phyloP scores from a whole-genome alignment of 1,140 invertebrate species.

The Carposina sasakii region DNA sequence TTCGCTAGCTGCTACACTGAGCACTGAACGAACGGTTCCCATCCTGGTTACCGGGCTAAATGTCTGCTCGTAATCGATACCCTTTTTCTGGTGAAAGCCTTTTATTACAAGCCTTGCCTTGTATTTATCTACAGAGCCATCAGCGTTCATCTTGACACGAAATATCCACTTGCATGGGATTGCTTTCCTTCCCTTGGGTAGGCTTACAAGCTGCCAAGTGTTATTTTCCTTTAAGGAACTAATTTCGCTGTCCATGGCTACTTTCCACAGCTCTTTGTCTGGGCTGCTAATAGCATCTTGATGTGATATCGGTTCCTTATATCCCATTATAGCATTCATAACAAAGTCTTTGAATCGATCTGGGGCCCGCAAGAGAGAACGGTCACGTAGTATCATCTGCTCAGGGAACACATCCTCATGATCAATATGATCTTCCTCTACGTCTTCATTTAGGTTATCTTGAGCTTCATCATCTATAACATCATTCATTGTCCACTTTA shows the following conservation, averaged over 20 bases:
- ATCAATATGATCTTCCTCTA: not conserved
- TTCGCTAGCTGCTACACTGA: constrained; percentile 29
- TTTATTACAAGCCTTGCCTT: constrained; percentile 42
- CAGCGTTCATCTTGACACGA: constrained; percentile 19
- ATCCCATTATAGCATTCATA: not conserved
- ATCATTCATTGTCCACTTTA: not conserved
- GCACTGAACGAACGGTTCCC: constrained; percentile 36
- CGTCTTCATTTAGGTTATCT: not conserved
- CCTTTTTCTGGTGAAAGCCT: constrained; percentile 46
- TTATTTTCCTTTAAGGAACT: constrained; percentile 15
- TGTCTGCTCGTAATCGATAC: constrained; percentile 51
- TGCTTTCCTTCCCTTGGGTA: constrained; percentile 19
- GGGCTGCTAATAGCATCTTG: constrained; percentile 21
- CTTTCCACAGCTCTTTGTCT: constrained; percentile 16
- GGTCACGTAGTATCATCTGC: not conserved
- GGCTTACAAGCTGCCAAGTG: constrained; percentile 23
- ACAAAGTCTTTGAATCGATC: constrained; percentile 1
- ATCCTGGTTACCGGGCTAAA: constrained; percentile 47
- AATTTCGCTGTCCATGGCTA: constrained; percentile 23
- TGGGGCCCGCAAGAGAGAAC: not conserved
- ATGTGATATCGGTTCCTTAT: not conserved
- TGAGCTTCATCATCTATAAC: not conserved
- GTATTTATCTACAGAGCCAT: constrained; percentile 13
- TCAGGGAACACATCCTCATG: no score
- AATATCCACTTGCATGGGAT: constrained; percentile 30